phyloP scores from a whole-genome alignment of 2,797 vertebrate genomes.

The Eulemur albifrons region DNA sequence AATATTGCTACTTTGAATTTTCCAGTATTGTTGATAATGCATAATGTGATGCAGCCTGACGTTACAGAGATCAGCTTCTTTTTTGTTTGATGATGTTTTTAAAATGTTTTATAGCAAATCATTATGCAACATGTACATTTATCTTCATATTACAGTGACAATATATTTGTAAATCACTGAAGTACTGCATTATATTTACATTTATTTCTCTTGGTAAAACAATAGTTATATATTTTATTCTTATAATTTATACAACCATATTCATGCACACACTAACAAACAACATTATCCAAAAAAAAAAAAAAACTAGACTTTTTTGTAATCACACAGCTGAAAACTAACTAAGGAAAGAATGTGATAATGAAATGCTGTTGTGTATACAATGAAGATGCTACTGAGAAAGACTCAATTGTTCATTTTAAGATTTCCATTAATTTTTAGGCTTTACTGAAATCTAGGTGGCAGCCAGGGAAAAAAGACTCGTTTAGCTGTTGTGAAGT shows the following conservation, averaged over 20 bases:
- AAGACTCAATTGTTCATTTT: not conserved
- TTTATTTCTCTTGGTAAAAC: constrained; percentile 68
- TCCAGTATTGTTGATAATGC: constrained; percentile 8
- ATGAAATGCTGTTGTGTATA: not conserved
- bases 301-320: not conserved
- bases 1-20: constrained; percentile 53
- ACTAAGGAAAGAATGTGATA: not conserved
- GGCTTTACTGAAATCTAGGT: not conserved
- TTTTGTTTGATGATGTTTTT: constrained; percentile 52
- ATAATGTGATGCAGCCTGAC: not conserved
- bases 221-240: constrained; percentile 50
- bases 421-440: not conserved
- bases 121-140: constrained; percentile 67
- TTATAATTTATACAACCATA: constrained; percentile 56
- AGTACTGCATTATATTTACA: constrained; percentile 62
- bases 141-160: constrained; percentile 63
- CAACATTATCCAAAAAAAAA: not conserved
- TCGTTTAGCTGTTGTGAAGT: not conserved
- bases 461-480: not conserved
- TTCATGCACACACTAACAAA: constrained; percentile 13
- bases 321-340: constrained; percentile 38
- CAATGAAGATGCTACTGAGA: not conserved
- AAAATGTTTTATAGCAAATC: constrained; percentile 66
- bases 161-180: constrained; percentile 65
- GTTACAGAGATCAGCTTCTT: constrained; percentile 21